These are phyloP conservation scores for Montifringilla adamsi DNA, from an alignment of 2,113 vertebrate genomes.

Conservation along the genomic window DNA sequence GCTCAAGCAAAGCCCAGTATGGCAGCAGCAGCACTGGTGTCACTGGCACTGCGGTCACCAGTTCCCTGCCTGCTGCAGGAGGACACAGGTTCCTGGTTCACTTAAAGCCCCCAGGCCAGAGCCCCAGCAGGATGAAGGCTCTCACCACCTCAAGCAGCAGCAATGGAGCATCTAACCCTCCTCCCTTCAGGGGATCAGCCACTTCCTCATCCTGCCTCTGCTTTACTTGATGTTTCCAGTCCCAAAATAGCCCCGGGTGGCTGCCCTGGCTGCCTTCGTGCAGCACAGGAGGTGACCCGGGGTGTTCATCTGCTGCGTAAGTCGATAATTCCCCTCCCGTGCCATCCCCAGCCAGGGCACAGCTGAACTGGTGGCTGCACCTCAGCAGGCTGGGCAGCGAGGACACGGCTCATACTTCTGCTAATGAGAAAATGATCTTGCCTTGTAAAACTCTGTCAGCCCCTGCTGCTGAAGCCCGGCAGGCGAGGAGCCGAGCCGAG, in stretches of 20 bases:
- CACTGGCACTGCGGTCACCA: rapidly evolving
- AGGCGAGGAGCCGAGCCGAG: rapidly evolving
- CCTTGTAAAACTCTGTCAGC: background rate
- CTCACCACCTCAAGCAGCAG: rapidly evolving
- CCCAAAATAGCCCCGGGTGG: background rate
- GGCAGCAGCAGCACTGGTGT: background rate
- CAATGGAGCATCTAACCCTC: background rate
- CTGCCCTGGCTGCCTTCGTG: background rate
- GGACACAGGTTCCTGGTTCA: background rate
- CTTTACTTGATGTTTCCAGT: background rate
- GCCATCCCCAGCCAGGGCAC: background rate
- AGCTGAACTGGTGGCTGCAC: background rate
- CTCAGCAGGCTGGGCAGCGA: background rate
- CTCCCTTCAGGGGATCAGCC: background rate
- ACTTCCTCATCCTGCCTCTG: background rate
- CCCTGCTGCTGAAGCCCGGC: background rate
- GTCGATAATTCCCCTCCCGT: background rate
- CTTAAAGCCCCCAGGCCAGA: background rate
- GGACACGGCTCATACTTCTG: background rate
- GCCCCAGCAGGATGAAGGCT: rapidly evolving
- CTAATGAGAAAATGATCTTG: background rate
- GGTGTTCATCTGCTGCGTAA: background rate
- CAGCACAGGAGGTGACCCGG: background rate
- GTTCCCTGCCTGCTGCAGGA: background rate
- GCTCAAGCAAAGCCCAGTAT: rapidly evolving